Evolutionary conservation across 2,888 invertebrate genomes (phyloP), one percentile per base, ranked within the genome.

Genomic region (Mycalesis mineus): DNA sequence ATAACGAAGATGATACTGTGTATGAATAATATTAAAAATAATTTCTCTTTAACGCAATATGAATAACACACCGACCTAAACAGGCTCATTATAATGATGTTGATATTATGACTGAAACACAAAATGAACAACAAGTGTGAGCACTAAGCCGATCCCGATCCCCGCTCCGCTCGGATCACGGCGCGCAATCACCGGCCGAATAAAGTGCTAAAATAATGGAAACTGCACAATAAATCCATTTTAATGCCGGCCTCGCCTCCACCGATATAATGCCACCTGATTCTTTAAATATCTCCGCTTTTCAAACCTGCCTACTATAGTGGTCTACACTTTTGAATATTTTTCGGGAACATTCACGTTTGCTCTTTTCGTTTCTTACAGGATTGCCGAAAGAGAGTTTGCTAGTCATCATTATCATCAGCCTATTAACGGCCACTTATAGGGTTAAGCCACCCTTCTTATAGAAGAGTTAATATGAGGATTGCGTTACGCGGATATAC

Each of bases 131-230:
- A 2, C 40, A 14, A 4, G 11, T 1, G 48, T 48, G 57, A 55
- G 51, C 8, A 31, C 54, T n/a, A 40, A 15, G 44, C 58, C 42
- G 39, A 51, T 47, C 36, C 13, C 56, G 50, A 55, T 55, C 31
- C 54, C 17, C 11, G 37, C 31, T 8, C 17, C 40, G 29, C 51
- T 6, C 33, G 45, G 45, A 56, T 62, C 53, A 58, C 55, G 47
- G 42, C 44, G 45, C 28, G 33, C 54, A 41, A 45, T 57, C 55
- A 56, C 61, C 58, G 53, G 17, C 50, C 37, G 50, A 37, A 54
- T 61, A 55, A 57, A 61, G 61, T 58, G 58, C 49, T 57, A 49
- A 61, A 63, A 58, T 61, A 63, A 63, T 63, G 58, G 61, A 61
- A 61, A 58, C 53, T 58, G 52, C 51, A 61, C 55, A 55, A 60